A percentile compares a stretch with the other conserved stretches of the same genome.
Evolutionary conservation across 2,113 vertebrate genomes (phyloP).

Genomic region (Gobius niger): DNA sequence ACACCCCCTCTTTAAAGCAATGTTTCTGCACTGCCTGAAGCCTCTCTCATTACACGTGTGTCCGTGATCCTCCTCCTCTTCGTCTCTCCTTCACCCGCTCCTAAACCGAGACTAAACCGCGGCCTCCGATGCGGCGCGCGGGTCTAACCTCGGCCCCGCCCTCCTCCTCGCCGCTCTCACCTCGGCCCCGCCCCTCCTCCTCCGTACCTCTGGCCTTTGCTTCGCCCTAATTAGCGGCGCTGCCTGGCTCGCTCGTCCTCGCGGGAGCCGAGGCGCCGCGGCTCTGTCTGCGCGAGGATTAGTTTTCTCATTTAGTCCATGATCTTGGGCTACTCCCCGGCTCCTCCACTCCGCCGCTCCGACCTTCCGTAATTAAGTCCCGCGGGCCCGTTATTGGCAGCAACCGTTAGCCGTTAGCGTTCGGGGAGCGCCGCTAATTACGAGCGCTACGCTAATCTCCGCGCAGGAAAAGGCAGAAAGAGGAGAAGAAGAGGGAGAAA

Average conservation of each 20-base stretch:
- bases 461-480: background rate
- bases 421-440: conserved; percentile 9
- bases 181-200: background rate
- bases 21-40: too few relatives aligned
- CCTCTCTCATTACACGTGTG: too few relatives aligned
- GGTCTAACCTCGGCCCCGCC: background rate
- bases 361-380: conserved; percentile 8
- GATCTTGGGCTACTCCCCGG: conserved; percentile 9
- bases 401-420: conserved; percentile 7
- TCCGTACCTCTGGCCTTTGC: conserved; percentile 4
- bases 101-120: background rate
- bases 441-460: conserved; percentile 8
- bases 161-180: background rate
- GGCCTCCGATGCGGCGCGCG: background rate
- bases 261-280: background rate
- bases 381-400: conserved; percentile 13
- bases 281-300: conserved; percentile 7
- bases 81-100: too few relatives aligned
- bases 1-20: too few relatives aligned
- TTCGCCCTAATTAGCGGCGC: conserved; percentile 1
- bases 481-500: background rate
- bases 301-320: conserved; percentile 12
- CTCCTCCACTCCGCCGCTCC: background rate
- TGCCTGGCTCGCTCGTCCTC: background rate
- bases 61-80: too few relatives aligned